Conservation (phyloP, 1,140 invertebrate genomes). For the Goniozus legneri region DNA sequence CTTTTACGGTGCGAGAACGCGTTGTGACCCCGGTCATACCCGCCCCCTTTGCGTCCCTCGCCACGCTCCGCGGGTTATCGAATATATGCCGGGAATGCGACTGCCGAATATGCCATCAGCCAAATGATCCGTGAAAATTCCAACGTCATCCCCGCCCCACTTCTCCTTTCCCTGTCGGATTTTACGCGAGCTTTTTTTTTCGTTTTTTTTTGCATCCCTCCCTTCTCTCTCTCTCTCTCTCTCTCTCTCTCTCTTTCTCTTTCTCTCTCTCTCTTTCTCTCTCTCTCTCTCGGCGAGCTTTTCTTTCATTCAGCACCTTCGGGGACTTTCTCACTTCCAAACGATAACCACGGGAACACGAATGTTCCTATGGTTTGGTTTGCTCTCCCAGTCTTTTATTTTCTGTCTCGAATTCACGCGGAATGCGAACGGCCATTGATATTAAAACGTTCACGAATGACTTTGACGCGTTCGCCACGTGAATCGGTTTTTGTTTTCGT, state of each 20-base stretch:
- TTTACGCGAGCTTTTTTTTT: constrained; percentile 20
- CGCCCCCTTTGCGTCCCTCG: background rate
- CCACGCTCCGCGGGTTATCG: constrained; percentile 28
- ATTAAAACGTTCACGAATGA: constrained; percentile 36
- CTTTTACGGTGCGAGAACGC: background rate
- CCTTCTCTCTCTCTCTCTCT: background rate
- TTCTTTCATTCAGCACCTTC: too few species aligned
- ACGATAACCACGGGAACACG: too few species aligned
- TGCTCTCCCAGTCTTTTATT: too few species aligned
- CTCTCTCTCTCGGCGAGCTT: too few species aligned
- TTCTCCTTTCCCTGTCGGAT: constrained; percentile 27
- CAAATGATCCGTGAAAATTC: constrained; percentile 47
- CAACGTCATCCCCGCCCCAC: too few species aligned
- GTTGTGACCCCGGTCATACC: constrained; percentile 8
- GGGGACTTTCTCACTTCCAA: too few species aligned
- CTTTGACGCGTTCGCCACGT: constrained; percentile 18
- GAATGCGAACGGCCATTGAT: constrained; percentile 21
- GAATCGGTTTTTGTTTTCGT: constrained; percentile 18
- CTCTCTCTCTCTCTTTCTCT: background rate
- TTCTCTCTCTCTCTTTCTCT: too few species aligned
- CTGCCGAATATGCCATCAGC: constrained; percentile 36
- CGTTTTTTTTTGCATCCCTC: constrained; percentile 11
- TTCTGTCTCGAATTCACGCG: too few species aligned
- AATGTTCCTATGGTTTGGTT: too few species aligned
- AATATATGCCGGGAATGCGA: constrained; percentile 36